Evolutionary conservation across 1,140 invertebrate species (phyloP).

Genomic region (Aradophagus sp.): DNA sequence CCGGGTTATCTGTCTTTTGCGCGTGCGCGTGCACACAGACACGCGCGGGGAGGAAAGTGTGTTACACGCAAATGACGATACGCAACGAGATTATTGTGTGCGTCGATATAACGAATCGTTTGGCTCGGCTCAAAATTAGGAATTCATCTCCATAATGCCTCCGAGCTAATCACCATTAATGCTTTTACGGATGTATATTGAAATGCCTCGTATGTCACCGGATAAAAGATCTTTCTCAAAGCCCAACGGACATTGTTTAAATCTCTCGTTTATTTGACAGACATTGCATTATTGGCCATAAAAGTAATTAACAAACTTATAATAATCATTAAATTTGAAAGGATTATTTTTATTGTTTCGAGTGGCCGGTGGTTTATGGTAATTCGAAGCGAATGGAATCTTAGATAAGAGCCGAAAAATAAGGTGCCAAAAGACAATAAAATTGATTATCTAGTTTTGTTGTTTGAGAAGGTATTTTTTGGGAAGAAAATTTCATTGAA

Average conservation of each 20-base stretch:
- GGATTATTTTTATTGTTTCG: conserved; percentile 41
- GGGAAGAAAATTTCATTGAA: no score
- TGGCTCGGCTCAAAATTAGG: conserved; percentile 50
- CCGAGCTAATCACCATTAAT: conserved; percentile 55
- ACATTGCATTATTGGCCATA: conserved; percentile 48
- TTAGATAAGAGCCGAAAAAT: conserved; percentile 18
- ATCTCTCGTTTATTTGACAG: conserved; percentile 44
- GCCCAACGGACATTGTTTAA: conserved; percentile 49
- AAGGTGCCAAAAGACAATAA: conserved; percentile 42
- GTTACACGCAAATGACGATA: conserved; percentile 50
- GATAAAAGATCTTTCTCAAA: conserved; percentile 52
- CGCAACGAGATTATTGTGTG: conserved; percentile 34
- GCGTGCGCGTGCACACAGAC: background rate
- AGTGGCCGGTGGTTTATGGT: conserved; percentile 21
- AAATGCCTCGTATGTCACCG: conserved; percentile 56
- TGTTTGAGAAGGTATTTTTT: background rate
- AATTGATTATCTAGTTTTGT: conserved; percentile 41
- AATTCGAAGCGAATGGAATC: conserved; percentile 27
- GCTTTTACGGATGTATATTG: conserved; percentile 58
- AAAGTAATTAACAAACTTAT: conserved; percentile 58
- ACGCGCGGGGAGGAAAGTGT: conserved; percentile 37
- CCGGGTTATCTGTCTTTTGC: conserved; percentile 42
- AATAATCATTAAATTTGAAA: conserved; percentile 46
- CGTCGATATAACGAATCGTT: conserved; percentile 56
- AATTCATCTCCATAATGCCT: conserved; percentile 58